Evolutionary conservation across 2,888 invertebrate species (phyloP), one percentile per base, ranked within the genome.

Genomic region (Liposcelis brunnea): DNA sequence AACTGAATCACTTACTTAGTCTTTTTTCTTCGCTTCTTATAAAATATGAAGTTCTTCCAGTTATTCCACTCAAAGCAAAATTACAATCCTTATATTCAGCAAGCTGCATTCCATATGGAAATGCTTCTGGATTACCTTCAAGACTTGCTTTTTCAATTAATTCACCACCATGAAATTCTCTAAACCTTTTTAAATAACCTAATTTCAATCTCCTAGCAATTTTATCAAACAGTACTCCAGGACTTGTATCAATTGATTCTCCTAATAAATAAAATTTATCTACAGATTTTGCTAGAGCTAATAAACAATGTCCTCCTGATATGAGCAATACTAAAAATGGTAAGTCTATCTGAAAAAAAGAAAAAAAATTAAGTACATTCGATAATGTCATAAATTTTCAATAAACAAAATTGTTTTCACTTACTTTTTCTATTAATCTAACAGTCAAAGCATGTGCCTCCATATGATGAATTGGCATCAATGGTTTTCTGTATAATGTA

Each of bases 381-480:
- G 12, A 37, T n/a, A 12, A 12, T 8, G 8, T 11, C 16, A 5
- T 40, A 40, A 26, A 26, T 26, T 26, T 26, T 26, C 8, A 8
- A 6, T 26, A 26, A 26, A 26, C 26, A 26, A 26, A 7, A 35
- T 35, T 10, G 10, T 7, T 15, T 6, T 35, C 5, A 35, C 35
- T 51, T 60, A 73, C 74, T 61, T 65, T 64, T 47, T 76, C 61
- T 14, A 71, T 67, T 76, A 94, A 78, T 59, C 94, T 72, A 16
- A 77, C 80, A 12, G 85, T 85, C 47, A 98, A 66, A 3, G 97
- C 93, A 69, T 98, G 98, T 2, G 98, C 97, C 69, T 95, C 83
- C 98, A 98, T 98, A 56, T 98, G 98, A 68, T 98, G 97, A 48
- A 98, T 80, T 0, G 97, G 93, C 59, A 98, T 85, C 50, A 97